Base-by-base conservation (phyloP, 2,113 vertebrate species). In the Ammodytes marinus region DNA sequence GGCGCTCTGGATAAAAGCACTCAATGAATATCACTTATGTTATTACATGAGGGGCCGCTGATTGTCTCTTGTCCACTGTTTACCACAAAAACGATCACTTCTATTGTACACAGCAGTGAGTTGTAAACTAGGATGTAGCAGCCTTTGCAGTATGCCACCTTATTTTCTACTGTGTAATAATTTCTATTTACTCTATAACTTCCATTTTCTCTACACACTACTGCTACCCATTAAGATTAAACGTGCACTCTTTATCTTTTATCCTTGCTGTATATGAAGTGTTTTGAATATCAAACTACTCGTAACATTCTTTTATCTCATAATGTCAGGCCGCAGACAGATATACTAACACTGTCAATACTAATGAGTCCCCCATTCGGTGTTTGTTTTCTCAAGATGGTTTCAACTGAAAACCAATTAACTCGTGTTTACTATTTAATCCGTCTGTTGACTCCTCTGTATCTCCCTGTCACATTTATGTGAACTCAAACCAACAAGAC, bases 1-100 rank as follows among this genome's bases (percentile, higher is more conserved):
- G 47, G 71, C 15, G 17, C 17, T 53, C 7, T 43, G 40, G 19
- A 45, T 43, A 35, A 73, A 53, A 80, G 53, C 69, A 57, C 46
- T 77, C 6, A 5, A 64, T 75, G 83, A 71, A 79, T 69, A 55
- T 45, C 64, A 83, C 84, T 59, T 15, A 9, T 69, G 73, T 61
- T 57, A 40, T 39, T 8, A 6, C 19, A 49, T n/a, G 64, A 73
- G 6, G 10, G 0, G 9, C 6, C 57, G 77, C 55, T 78, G 15
- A 42, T 43, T 6, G 35, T 57, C 58, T 72, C 40, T 73, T 57
- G 39, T 61, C 58, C 47, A 43, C 13, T 57, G 47, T 63, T 78
- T 68, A 19, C 63, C 59, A 45, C 15, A 11, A 3, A 11, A 42
- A 43, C 27, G 50, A 42, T 67, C 54, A 59, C 9, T 74, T 72